These are phyloP conservation scores for Steatornis caripensis DNA, from an alignment of 2,113 vertebrate genomes.

Conservation along the genomic window DNA sequence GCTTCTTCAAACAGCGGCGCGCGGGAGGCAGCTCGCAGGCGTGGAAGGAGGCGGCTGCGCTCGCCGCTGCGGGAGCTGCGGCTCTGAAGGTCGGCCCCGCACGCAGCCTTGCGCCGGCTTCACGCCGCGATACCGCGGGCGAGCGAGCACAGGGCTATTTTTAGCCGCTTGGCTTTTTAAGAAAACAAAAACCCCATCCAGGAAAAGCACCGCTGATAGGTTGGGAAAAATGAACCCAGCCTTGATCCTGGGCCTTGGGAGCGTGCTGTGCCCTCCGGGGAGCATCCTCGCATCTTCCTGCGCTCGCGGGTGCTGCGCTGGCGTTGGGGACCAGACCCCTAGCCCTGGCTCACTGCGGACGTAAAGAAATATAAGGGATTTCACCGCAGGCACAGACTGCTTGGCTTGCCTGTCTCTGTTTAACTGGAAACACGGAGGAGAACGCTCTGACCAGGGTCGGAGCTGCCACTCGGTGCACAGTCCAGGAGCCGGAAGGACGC, in stretches of 20 bases:
- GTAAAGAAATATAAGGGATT: not conserved
- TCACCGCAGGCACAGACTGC: not conserved
- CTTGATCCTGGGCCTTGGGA: accelerated
- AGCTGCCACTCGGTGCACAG: not conserved
- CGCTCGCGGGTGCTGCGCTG: accelerated
- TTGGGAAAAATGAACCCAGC: not conserved
- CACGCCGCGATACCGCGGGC: not conserved
- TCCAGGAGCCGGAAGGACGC: not conserved
- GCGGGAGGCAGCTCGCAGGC: not conserved
- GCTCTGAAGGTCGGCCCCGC: not conserved
- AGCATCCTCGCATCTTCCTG: not conserved
- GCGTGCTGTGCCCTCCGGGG: not conserved
- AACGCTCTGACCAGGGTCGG: not conserved
- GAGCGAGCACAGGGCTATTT: not conserved
- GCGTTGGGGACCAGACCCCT: accelerated
- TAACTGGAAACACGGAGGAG: not conserved
- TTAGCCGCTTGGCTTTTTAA: not conserved
- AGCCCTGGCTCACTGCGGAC: accelerated
- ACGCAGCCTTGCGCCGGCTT: not conserved
- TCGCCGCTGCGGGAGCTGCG: not conserved
- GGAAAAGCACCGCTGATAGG: not conserved
- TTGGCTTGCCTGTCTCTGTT: not conserved
- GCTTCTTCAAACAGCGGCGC: not conserved
- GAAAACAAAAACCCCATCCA: constrained; percentile 6
- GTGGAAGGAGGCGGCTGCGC: not conserved